Percentiles rank a stretch among this genome's conserved stretches.
Evolutionary conservation across 2,888 invertebrate genomes (phyloP).

Genomic region (Andrena bicolor): DNA sequence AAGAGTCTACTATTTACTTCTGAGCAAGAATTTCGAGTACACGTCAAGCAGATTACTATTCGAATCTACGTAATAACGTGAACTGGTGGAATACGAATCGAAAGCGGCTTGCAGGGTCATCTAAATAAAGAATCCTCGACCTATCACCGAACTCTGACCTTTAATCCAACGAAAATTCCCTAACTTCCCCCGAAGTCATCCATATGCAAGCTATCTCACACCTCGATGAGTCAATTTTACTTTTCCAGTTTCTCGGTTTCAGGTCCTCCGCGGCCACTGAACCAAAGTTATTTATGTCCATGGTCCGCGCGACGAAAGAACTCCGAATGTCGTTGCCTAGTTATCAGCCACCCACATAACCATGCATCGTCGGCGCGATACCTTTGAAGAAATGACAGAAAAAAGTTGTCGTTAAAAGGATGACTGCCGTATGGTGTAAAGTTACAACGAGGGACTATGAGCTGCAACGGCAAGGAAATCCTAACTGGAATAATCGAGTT

Average conservation of each 20-base stretch:
- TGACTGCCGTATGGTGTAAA: conserved; percentile 35
- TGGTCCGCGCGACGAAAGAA: conserved; percentile 1
- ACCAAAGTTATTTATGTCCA: conserved; percentile 16
- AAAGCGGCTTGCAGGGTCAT: neutral
- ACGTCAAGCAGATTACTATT: neutral
- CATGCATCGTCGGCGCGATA: conserved; percentile 4
- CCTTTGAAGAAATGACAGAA: conserved; percentile 11
- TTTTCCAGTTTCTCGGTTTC: neutral
- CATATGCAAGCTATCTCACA: neutral
- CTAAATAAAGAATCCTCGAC: neutral
- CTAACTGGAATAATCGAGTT: conserved; percentile 62
- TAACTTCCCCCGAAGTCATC: neutral
- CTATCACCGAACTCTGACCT: neutral
- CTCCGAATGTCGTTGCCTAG: conserved; percentile 20
- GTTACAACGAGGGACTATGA: conserved; percentile 27
- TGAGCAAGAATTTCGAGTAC: neutral
- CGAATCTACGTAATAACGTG: neutral
- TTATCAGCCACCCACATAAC: conserved; percentile 25
- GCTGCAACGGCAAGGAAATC: conserved; percentile 46
- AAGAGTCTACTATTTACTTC: neutral
- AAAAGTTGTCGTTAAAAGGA: conserved; percentile 27
- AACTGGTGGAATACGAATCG: neutral
- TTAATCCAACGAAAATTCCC: neutral
- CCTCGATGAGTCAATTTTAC: conserved; percentile 2
- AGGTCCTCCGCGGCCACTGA: neutral